Percentiles rank a stretch among this genome's conserved stretches.
These are phyloP conservation scores for Adoxophyes honmai DNA, from an alignment of 1,140 invertebrate genomes.

Conservation along the genomic window DNA sequence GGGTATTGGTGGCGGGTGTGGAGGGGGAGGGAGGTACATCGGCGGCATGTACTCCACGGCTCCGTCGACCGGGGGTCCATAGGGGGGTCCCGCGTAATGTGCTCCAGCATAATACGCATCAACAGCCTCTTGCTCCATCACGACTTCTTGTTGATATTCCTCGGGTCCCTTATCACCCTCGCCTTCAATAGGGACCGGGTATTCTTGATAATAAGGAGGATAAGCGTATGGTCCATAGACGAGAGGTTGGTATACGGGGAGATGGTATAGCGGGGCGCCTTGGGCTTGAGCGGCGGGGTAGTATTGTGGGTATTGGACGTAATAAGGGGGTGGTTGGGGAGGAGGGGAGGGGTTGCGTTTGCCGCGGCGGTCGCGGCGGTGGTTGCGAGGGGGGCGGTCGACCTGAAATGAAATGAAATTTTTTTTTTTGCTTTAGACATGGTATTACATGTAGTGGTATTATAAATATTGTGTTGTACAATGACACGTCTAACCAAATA, in stretches of 20 bases:
- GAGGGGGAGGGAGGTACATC: constrained; percentile 58
- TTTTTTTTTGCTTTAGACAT: no score
- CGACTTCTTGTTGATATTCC: constrained; percentile 67
- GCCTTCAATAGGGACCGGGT: constrained; percentile 65
- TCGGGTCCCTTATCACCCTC: constrained; percentile 68
- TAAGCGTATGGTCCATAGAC: constrained; percentile 68
- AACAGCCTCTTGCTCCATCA: constrained; percentile 73
- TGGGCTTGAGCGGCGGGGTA: constrained; percentile 70
- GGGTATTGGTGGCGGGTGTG: constrained; percentile 47
- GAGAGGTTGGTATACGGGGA: constrained; percentile 69
- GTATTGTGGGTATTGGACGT: constrained; percentile 68
- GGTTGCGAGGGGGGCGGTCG: constrained; percentile 39
- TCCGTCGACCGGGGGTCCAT: constrained; percentile 52
- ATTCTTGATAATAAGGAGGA: constrained; percentile 70
- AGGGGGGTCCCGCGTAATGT: constrained; percentile 56
- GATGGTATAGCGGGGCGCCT: constrained; percentile 69
- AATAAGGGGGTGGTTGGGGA: constrained; percentile 58
- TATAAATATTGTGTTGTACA: no score
- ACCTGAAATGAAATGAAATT: no score
- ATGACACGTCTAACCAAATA: no score
- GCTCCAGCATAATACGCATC: constrained; percentile 68
- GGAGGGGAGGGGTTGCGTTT: constrained; percentile 61
- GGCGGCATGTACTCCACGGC: constrained; percentile 63
- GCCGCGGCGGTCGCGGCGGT: constrained; percentile 49
- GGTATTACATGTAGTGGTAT: no score